A percentile compares a stretch with the other conserved stretches of the same genome.
Evolutionary conservation across 2,797 vertebrate genomes (phyloP).

Genomic region (Muscicapa striata): DNA sequence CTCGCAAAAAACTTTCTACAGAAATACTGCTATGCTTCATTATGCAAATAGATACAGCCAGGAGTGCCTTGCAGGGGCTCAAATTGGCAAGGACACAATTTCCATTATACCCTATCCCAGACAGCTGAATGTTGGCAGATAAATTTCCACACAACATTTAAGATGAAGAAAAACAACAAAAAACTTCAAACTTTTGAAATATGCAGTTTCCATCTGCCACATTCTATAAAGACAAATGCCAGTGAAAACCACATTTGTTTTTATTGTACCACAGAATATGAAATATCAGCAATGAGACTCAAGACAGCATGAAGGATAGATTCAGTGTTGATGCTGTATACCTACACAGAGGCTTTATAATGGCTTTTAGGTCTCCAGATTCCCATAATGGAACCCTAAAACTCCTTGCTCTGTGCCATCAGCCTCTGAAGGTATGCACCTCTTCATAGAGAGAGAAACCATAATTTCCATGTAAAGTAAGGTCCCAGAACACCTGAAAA

Average conservation of each 20-base stretch:
- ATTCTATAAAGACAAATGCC: conserved; percentile 63
- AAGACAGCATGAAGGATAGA: not conserved
- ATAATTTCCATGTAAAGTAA: not conserved
- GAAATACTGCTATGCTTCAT: conserved; percentile 52
- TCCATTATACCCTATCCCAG: conserved; percentile 48
- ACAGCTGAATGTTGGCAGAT: conserved; percentile 54
- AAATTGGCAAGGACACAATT: conserved; percentile 58
- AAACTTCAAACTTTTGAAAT: conserved; percentile 61
- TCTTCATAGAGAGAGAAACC: not conserved
- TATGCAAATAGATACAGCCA: conserved; percentile 61
- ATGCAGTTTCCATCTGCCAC: conserved; percentile 14
- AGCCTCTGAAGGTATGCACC: not conserved
- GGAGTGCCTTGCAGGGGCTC: conserved; percentile 59
- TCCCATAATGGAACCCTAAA: not conserved
- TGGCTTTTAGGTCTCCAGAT: not conserved
- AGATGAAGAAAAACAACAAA: conserved; percentile 44
- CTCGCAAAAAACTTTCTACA: conserved; percentile 27
- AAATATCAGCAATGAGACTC: not conserved
- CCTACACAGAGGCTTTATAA: not conserved
- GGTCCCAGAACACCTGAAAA: not conserved
- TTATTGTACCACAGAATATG: not conserved
- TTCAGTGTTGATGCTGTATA: not conserved
- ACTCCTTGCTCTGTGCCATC: not conserved
- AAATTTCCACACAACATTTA: conserved; percentile 65
- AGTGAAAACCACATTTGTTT: conserved; percentile 29